Evolutionary conservation across 2,113 vertebrate species (phyloP), one percentile per base, ranked within the genome.

Genomic region (Thomomys bottae): DNA sequence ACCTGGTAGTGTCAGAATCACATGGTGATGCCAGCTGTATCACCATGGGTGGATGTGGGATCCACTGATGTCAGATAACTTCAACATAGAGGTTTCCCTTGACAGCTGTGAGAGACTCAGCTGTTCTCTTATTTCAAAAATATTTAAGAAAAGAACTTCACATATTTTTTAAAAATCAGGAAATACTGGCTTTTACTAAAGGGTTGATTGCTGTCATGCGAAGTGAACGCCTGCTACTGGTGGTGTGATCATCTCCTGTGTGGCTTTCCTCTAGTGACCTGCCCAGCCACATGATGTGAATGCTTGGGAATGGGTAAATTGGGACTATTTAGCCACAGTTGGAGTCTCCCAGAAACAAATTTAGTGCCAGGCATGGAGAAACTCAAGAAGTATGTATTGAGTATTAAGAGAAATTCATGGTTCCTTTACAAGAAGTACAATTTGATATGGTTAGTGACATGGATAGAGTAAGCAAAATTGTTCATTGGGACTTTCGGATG

Each of bases 121-220:
- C 63, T 81, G 45, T 73, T 78, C 66, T 34, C 40, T 84, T 32
- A 49, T 57, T 84, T 77, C 26, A 38, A 89, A 91, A 78, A 36
- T 30, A 57, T 7, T 10, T 30, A 49, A 63, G 54, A 54, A 67
- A 84, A 84, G 21, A 42, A 4, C 26, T 11, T 26, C 54, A 28
- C 5, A 2, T 72, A 80, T 73, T 92, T 73, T 92, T 94, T 64
- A 84, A 89, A 83, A 38, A 26, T 57, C 20, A 76, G 83, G 63
- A 42, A 54, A 89, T 36, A 72, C 4, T 40, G 38, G n/a, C 54
- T 66, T 70, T 23, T 73, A 45, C 70, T 67, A 26, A 18, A 2
- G 82, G 5, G 14, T 36, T 70, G 57, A 36, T 64, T 30, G 4
- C 66, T 24, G 26, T 9, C 61, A 3, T 1, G n/a, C n/a, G 42